phyloP scores from a whole-genome alignment of 2,113 vertebrate species.

The Pteruthius melanotis region DNA sequence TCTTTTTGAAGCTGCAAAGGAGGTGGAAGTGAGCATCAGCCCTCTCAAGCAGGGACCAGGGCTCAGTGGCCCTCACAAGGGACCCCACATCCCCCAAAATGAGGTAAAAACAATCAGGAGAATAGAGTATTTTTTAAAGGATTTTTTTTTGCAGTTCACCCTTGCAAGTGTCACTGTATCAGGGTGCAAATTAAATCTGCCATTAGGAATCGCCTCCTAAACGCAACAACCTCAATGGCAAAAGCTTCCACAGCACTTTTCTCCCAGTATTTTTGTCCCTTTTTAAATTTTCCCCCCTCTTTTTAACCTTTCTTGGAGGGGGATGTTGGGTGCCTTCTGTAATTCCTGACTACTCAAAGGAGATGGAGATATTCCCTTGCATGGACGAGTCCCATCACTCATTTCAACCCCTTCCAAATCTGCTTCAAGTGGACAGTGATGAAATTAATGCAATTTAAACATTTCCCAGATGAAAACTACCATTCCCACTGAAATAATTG shows the following conservation, averaged over 20 bases:
- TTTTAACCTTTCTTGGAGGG: not conserved
- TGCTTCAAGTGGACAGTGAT: not conserved
- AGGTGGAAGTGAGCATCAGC: not conserved
- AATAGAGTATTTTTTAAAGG: accelerated
- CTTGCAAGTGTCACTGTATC: accelerated
- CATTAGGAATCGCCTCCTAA: accelerated
- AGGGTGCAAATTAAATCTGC: not conserved
- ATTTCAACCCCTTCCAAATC: not conserved
- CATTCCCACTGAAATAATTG: not conserved
- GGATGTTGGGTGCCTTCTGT: not conserved
- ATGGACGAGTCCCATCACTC: not conserved
- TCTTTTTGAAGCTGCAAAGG: not conserved
- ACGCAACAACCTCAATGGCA: not conserved
- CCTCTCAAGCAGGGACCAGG: accelerated
- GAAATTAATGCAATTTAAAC: not conserved
- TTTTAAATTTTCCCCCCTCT: not conserved
- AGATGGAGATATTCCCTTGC: not conserved
- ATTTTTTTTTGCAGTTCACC: not conserved
- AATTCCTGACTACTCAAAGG: not conserved
- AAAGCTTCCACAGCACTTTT: not conserved
- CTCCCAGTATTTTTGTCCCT: not conserved
- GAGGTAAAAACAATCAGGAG: not conserved
- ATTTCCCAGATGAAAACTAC: not conserved
- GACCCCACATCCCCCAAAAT: accelerated
- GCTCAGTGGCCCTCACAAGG: not conserved